Evolutionary conservation across 1,140 invertebrate genomes (phyloP), one percentile per base, ranked within the genome.

Genomic region (Ectropis grisescens): DNA sequence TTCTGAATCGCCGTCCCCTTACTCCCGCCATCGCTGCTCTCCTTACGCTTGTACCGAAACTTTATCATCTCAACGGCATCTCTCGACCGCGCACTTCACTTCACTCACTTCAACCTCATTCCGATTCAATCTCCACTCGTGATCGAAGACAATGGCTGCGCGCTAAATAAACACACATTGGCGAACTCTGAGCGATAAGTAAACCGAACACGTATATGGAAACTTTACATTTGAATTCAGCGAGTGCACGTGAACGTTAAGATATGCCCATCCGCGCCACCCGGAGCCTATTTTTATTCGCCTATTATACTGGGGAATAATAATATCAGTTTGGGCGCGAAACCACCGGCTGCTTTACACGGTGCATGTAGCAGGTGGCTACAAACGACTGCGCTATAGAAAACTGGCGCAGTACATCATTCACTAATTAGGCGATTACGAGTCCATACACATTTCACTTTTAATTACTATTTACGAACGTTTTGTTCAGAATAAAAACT

Each of bases 1-100:
- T 78, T 80, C 48, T 81, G 66, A 34, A 81, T 72, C 33, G 66
- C 65, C 13, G 71, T 65, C 32, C 75, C 78, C 5, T 35, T 59
- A 13, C 43, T 19, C 24, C 4, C 58, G 34, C 65, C 67, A 52
- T 80, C 65, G 42, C 55, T 74, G 23, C 80, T 40, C 47, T 87
- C 85, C 48, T 87, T 87, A 23, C 85, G 84, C 40, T 87, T 86
- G 47, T 86, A 87, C 29, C 85, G 83, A 79, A 87, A 87, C 70
- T 87, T 87, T 38, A 86, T 87, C 85, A 87, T 87, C 50, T 71
- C 42, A 30, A 19, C 16, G 8, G 3, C 16, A 8, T 19, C 16
- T 8, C 3, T 10, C 10, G 24, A 26, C 24, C 10, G n/a, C 2
- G 2, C 24, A 26, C 4, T n/a, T 26, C 24, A 26, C n/a, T 26